Evolutionary conservation across 2,113 vertebrate species (phyloP).

Genomic region (Grammomys dolichurus): DNA sequence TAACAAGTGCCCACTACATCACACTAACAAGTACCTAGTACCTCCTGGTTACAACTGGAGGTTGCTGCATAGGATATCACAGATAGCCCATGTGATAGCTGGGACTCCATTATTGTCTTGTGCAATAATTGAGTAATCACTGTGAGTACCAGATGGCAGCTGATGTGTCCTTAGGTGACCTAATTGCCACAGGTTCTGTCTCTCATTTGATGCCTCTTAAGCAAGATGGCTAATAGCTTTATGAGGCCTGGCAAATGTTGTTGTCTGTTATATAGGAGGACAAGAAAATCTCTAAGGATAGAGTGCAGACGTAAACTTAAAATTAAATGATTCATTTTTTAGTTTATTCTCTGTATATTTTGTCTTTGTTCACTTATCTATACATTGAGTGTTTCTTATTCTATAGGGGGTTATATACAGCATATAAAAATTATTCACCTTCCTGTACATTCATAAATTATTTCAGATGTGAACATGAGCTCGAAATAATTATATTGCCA

Average conservation of each 20-base stretch:
- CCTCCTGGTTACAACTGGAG: not conserved
- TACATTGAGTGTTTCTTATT: not conserved
- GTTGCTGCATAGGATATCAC: not conserved
- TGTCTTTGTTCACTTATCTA: not conserved
- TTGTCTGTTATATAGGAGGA: not conserved
- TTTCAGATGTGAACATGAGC: not conserved
- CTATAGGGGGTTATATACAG: not conserved
- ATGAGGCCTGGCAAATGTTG: not conserved
- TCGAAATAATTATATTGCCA: not conserved
- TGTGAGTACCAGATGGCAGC: not conserved
- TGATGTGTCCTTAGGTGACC: not conserved
- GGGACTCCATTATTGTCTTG: not conserved
- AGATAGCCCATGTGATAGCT: not conserved
- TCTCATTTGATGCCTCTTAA: not conserved
- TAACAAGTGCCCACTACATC: too few relatives aligned
- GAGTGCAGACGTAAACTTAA: slow-evolving; percentile 23
- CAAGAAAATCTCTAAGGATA: slow-evolving; percentile 26
- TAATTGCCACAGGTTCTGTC: not conserved
- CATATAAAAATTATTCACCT: not conserved
- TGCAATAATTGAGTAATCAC: not conserved
- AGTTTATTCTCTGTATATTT: slow-evolving; percentile 9
- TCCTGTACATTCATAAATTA: not conserved
- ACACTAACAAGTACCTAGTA: not conserved
- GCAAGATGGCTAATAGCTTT: not conserved
- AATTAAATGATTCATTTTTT: not conserved